Evolutionary conservation across 2,888 invertebrate genomes (phyloP).

Genomic region (Lordiphosa andalusiaca): DNA sequence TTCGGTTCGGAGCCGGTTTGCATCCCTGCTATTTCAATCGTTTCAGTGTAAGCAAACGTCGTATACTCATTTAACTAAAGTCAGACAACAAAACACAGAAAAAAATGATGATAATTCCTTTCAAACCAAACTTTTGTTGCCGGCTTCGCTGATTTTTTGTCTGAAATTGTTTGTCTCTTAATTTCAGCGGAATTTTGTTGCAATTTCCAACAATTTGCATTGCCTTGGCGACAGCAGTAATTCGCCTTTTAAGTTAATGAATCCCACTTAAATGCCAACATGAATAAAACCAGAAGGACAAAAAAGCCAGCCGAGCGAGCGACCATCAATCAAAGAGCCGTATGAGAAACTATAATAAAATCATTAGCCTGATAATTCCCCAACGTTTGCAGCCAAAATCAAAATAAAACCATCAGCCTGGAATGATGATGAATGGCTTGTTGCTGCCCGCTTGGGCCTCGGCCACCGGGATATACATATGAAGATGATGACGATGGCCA

Average conservation of each 20-base stretch:
- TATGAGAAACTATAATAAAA: slow-evolving; percentile 70
- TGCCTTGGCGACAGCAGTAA: slow-evolving; percentile 39
- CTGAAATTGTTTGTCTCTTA: slow-evolving; percentile 21
- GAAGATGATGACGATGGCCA: slow-evolving; percentile 27
- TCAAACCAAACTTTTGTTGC: too few species aligned
- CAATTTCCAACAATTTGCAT: slow-evolving; percentile 16
- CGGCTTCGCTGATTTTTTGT: too few species aligned
- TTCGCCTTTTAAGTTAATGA: slow-evolving; percentile 62
- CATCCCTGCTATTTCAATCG: too few species aligned
- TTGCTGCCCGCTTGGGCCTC: slow-evolving; percentile 3
- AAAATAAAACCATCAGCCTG: slow-evolving; percentile 68
- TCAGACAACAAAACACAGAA: too few species aligned
- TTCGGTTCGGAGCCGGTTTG: too few species aligned
- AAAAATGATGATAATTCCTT: too few species aligned
- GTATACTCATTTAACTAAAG: too few species aligned
- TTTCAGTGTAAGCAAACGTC: too few species aligned
- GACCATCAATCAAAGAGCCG: slow-evolving; percentile 60
- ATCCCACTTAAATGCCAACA: slow-evolving; percentile 34
- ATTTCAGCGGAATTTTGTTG: slow-evolving; percentile 34
- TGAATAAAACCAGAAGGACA: neutral
- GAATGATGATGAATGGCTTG: slow-evolving; percentile 68
- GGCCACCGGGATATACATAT: slow-evolving; percentile 1
- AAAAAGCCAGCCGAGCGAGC: neutral
- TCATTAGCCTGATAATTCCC: slow-evolving; percentile 70
- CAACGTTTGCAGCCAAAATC: slow-evolving; percentile 61